phyloP scores from a whole-genome alignment of 1,140 invertebrate genomes.

The Linepithema humile region DNA sequence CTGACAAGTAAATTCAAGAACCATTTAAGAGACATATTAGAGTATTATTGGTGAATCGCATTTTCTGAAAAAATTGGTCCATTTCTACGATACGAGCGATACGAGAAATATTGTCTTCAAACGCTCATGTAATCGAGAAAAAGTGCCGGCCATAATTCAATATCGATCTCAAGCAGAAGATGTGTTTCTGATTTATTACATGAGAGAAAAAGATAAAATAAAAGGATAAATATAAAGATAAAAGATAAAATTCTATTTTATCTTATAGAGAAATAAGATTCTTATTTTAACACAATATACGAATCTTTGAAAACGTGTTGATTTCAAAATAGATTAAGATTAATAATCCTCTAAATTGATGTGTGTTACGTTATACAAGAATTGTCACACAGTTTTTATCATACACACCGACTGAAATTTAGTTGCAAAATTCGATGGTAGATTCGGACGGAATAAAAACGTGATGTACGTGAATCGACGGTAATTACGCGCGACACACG shows the following conservation, averaged over 20 bases:
- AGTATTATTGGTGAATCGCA: not conserved
- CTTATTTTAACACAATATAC: not conserved
- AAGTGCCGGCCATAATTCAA: not conserved
- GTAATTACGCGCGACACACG: not conserved
- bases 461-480: not conserved
- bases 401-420: not conserved
- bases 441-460: not conserved
- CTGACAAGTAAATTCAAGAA: not conserved
- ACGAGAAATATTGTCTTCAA: slow-evolving; percentile 24
- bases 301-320: not conserved
- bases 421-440: not conserved
- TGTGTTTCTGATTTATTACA: not conserved
- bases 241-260: too few relatives aligned
- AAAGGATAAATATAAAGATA: too few relatives aligned
- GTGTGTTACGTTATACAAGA: not conserved
- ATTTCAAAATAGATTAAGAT: not conserved
- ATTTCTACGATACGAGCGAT: not conserved
- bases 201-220: not conserved
- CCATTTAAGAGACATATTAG: not conserved
- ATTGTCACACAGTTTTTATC: not conserved
- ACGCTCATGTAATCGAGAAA: not conserved
- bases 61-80: slow-evolving; percentile 7
- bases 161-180: not conserved
- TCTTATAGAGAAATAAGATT: not conserved
- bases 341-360: not conserved